These are phyloP conservation scores for Polypterus senegalus DNA, from an alignment of 2,113 vertebrate species.

Conservation along the genomic window DNA sequence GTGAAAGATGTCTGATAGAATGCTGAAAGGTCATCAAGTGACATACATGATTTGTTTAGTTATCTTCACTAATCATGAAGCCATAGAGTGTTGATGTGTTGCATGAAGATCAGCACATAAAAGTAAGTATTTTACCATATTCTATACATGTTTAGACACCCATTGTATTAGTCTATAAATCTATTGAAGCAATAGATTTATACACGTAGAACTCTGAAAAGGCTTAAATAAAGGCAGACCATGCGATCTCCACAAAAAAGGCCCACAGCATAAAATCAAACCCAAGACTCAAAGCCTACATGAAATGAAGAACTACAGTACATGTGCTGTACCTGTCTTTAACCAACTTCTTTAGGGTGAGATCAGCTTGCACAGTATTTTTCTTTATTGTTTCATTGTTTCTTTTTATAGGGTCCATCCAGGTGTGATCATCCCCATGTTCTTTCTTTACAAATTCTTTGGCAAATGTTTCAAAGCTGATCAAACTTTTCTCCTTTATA, in stretches of 20 bases:
- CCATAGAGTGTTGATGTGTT: too few relatives aligned
- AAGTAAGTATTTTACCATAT: too few relatives aligned
- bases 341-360: constrained; percentile 13
- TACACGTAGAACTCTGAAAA: too few relatives aligned
- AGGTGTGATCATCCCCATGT: constrained; percentile 7
- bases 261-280: neutral
- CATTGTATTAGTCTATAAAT: too few relatives aligned
- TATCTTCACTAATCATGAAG: too few relatives aligned
- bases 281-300: neutral
- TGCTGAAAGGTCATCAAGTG: too few relatives aligned
- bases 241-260: neutral
- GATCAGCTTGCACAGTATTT: constrained; percentile 16
- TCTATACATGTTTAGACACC: too few relatives aligned
- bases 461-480: constrained; percentile 20
- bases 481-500: constrained; percentile 9
- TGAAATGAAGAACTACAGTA: neutral
- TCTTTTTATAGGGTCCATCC: constrained; percentile 23
- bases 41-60: too few relatives aligned
- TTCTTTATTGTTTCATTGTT: constrained; percentile 4
- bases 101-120: too few relatives aligned
- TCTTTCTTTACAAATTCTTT: constrained; percentile 16
- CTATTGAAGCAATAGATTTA: too few relatives aligned
- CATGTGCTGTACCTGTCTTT: constrained; percentile 9
- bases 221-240: too few relatives aligned
- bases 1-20: too few relatives aligned